These are phyloP conservation scores for Rhyacophila evoluta DNA, from an alignment of 2,888 invertebrate species.

Conservation along the genomic window DNA sequence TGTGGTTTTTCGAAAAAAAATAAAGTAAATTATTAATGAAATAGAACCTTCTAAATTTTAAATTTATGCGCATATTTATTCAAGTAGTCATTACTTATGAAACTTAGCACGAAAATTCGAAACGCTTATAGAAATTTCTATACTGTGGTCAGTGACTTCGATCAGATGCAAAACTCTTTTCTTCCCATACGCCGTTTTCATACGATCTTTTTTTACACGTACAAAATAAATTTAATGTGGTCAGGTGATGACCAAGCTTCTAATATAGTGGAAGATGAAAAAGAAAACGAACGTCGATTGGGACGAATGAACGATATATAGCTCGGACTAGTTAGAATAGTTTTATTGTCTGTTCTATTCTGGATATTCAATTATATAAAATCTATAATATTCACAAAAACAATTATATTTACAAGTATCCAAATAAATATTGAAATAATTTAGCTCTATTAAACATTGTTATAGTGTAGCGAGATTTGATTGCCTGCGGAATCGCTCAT, in stretches of 20 bases:
- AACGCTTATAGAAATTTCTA: not conserved
- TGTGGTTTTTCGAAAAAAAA: too few relatives aligned
- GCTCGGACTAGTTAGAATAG: not conserved
- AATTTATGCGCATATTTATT: too few relatives aligned
- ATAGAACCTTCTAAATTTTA: too few relatives aligned
- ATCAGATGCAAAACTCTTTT: not conserved
- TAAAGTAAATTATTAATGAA: too few relatives aligned
- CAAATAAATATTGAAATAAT: too few relatives aligned
- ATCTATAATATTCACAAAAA: not conserved
- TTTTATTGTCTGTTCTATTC: too few relatives aligned
- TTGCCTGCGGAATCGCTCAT: too few relatives aligned
- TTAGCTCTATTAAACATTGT: too few relatives aligned
- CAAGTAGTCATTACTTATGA: too few relatives aligned
- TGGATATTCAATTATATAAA: too few relatives aligned
- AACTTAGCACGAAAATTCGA: not conserved
- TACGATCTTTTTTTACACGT: constrained; percentile 8
- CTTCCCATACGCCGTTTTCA: constrained; percentile 18
- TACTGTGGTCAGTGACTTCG: not conserved
- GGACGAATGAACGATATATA: not conserved
- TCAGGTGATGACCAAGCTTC: not conserved
- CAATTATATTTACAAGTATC: too few relatives aligned
- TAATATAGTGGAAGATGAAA: not conserved
- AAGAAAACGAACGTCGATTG: not conserved
- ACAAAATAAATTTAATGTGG: constrained; percentile 9
- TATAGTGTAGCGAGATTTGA: too few relatives aligned